Conservation (phyloP, 2,113 vertebrate genomes). For the Dicentrarchus labrax region DNA sequence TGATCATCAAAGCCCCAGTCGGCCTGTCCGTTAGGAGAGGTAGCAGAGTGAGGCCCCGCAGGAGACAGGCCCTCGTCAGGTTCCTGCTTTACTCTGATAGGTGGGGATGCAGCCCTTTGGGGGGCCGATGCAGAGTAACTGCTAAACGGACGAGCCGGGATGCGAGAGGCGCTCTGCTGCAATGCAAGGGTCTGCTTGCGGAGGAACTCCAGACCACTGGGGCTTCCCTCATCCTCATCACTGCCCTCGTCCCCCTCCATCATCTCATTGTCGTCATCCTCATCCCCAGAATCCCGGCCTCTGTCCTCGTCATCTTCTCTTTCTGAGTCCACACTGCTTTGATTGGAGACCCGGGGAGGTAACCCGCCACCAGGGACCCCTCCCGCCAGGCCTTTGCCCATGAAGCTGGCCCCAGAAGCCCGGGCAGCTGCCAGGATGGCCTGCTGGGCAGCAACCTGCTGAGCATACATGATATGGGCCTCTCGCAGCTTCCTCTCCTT, state of each 20-base stretch:
- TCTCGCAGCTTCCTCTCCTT: conserved; percentile 91
- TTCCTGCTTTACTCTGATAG: conserved; percentile 89
- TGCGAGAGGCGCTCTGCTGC: conserved; percentile 81
- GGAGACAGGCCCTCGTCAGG: conserved; percentile 87
- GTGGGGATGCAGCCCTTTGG: conserved; percentile 78
- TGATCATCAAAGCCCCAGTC: conserved; percentile 91
- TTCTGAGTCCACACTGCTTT: conserved; percentile 89
- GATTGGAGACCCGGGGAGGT: conserved; percentile 81
- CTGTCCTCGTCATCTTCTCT: conserved; percentile 87
- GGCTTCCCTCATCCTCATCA: conserved; percentile 78
- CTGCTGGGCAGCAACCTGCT: conserved; percentile 91
- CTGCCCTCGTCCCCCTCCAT: conserved; percentile 85
- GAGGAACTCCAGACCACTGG: conserved; percentile 89
- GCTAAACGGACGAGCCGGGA: conserved; percentile 71
- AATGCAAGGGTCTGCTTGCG: conserved; percentile 88
- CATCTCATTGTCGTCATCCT: conserved; percentile 83
- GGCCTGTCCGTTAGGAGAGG: conserved; percentile 84
- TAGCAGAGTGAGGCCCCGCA: conserved; percentile 76
- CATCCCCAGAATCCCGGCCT: conserved; percentile 84
- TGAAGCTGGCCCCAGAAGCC: conserved; percentile 79
- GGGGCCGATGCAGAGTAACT: conserved; percentile 71
- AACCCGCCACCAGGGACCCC: conserved; percentile 50
- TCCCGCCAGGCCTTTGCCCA: conserved; percentile 83
- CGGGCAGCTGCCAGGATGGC: conserved; percentile 87
- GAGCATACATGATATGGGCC: conserved; percentile 90